Evolutionary conservation across 2,113 vertebrate species (phyloP).

Genomic region (Dromiciops gliroides): DNA sequence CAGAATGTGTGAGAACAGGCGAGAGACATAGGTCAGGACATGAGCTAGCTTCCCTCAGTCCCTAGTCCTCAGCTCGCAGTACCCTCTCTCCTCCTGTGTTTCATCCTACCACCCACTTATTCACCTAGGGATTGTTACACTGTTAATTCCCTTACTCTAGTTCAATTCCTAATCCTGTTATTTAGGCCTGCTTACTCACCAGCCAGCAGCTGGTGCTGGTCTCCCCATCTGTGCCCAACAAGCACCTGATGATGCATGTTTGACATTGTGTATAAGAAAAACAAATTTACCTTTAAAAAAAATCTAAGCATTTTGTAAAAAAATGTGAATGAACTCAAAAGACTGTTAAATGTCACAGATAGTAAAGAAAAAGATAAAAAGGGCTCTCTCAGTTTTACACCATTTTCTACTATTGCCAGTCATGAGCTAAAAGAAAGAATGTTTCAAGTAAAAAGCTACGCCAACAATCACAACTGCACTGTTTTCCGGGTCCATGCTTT

Average conservation of each 20-base stretch:
- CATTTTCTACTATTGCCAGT: neutral
- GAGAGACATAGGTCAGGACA: neutral
- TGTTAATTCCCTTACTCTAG: neutral
- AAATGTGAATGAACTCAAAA: neutral
- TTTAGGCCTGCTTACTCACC: neutral
- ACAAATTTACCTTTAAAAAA: slow-evolving; percentile 37
- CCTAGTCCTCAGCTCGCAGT: neutral
- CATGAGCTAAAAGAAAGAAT: neutral
- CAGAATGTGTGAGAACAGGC: neutral
- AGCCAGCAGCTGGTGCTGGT: neutral
- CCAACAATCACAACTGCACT: accelerated
- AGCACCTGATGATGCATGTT: neutral
- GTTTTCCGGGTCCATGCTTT: neutral
- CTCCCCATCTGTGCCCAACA: neutral
- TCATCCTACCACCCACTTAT: no score
- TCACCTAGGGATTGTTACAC: neutral
- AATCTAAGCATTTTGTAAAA: neutral
- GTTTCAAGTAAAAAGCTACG: neutral
- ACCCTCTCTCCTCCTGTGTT: neutral
- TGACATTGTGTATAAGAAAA: slow-evolving; percentile 3
- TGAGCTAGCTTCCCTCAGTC: neutral
- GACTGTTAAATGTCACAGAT: neutral
- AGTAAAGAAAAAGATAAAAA: neutral
- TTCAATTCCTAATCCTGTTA: neutral
- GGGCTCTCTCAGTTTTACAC: neutral